Conservation (phyloP, 1,140 invertebrate genomes). For the Dendrolimus punctatus region DNA sequence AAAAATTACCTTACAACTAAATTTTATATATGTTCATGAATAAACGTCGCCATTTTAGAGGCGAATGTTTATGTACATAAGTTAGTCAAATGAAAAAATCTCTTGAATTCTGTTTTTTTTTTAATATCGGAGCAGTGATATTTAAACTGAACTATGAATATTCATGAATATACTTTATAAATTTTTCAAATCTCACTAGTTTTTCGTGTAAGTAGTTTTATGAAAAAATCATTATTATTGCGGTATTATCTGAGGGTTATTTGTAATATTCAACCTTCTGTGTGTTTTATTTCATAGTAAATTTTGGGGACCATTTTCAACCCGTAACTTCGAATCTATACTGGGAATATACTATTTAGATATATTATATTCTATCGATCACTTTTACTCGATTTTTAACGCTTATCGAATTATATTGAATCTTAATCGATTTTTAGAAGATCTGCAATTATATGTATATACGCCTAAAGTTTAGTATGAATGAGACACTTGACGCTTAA, state of each 20-base stretch:
- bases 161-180: conserved; percentile 20
- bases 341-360: neutral
- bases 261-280: conserved; percentile 22
- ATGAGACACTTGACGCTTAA: conserved; percentile 38
- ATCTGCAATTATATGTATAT: conserved; percentile 18
- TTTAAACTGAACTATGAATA: conserved; percentile 24
- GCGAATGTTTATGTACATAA: conserved; percentile 55
- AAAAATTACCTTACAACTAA: conserved; percentile 17
- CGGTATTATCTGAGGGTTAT: conserved; percentile 19
- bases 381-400: too few relatives aligned
- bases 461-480: conserved; percentile 53
- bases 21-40: conserved; percentile 15
- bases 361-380: too few relatives aligned
- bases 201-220: conserved; percentile 42
- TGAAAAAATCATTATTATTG: conserved; percentile 18
- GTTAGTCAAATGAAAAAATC: conserved; percentile 20
- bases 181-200: conserved; percentile 33
- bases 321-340: conserved; percentile 11
- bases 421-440: neutral
- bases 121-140: conserved; percentile 60
- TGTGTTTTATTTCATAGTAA: conserved; percentile 63
- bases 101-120: conserved; percentile 31
- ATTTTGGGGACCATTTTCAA: conserved; percentile 64
- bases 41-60: conserved; percentile 35
- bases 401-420: too few relatives aligned